Conservation (phyloP, 2,888 invertebrate species). For the Agrilus cyanescens region DNA sequence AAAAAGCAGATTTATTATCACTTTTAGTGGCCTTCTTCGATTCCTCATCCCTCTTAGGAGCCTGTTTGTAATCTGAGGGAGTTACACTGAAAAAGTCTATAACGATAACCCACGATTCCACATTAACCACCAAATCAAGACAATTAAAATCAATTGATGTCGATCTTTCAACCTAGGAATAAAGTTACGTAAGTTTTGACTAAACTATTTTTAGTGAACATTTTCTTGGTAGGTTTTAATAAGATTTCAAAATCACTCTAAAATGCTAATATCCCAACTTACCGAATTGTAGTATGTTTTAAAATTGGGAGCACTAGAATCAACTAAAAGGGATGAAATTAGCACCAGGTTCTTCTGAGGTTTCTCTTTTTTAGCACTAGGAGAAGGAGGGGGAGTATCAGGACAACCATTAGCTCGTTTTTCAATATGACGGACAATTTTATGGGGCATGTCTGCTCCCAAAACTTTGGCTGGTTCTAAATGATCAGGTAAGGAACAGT, state of each 20-base stretch:
- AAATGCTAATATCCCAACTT: slow-evolving; percentile 13
- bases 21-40: slow-evolving; percentile 3
- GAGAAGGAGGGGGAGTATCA: slow-evolving; percentile 56
- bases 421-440: too few relatives aligned
- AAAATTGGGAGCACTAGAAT: slow-evolving; percentile 54
- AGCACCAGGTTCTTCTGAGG: slow-evolving; percentile 60
- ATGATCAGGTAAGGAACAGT: slow-evolving; percentile 48
- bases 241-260: too few relatives aligned
- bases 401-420: slow-evolving; percentile 29
- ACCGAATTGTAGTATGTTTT: slow-evolving; percentile 49
- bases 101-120: slow-evolving; percentile 91
- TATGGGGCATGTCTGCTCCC: slow-evolving; percentile 20
- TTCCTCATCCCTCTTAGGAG: not conserved
- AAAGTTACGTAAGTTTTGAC: slow-evolving; percentile 24
- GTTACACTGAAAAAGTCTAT: slow-evolving; percentile 78
- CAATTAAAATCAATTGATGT: slow-evolving; percentile 81
- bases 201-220: slow-evolving; percentile 2
- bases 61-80: slow-evolving; percentile 9
- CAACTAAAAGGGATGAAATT: slow-evolving; percentile 55
- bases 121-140: slow-evolving; percentile 79
- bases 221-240: too few relatives aligned
- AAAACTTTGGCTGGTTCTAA: slow-evolving; percentile 42
- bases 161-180: slow-evolving; percentile 46
- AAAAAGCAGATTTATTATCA: not conserved
- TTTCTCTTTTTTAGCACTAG: slow-evolving; percentile 44